Base-by-base conservation (phyloP, 2,888 invertebrate genomes). In the Drosophila borealis region DNA sequence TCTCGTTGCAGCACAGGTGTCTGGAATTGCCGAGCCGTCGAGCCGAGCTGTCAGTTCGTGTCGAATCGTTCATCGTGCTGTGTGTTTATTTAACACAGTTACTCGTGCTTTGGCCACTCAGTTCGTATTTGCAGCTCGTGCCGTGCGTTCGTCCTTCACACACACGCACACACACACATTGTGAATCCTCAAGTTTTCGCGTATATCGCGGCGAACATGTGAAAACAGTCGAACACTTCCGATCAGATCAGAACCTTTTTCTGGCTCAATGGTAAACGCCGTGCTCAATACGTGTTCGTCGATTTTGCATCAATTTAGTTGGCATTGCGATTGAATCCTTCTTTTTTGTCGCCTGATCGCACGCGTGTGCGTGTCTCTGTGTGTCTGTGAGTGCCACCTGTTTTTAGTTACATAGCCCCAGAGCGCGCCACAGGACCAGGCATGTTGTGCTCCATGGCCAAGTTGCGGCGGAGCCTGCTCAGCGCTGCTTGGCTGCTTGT, bases 81-180 rank as follows among this genome's bases (percentile, higher is more conserved):
- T 60, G 70, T 88, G 80, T 88, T 85, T 83, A 87, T 89, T 90
- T 89, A 83, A 86, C 80, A 84, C 85, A 88, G 69, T 79, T 90
- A 57, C 73, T 84, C 70, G 78, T 74, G 76, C 64, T 71, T 63
- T 50, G 55, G 49, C 44, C 63, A 70, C 48, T 81, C 80, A 90
- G 89, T 89, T 90, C 81, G 86, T 86, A 77, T 65, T 73, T 73
- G 80, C 71, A 77, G 76, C 78, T 79, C 83, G 78, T 78, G 73
- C 68, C 73, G 89, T 85, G 76, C 80, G 71, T 64, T 54, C 65
- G 41, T 54, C 46, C 66, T 29, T 41, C 34, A 37, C 37, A 25
- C 25, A 14, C 14, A 29, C 5, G 33, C 14, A 41, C 29, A 25
- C 19, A 25, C 25, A 59, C 17, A 53, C 13, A 48, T 33, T 37